Percentiles rank a stretch among this genome's conserved stretches.
phyloP scores from a whole-genome alignment of 2,113 vertebrate species.

The Ictalurus furcatus region DNA sequence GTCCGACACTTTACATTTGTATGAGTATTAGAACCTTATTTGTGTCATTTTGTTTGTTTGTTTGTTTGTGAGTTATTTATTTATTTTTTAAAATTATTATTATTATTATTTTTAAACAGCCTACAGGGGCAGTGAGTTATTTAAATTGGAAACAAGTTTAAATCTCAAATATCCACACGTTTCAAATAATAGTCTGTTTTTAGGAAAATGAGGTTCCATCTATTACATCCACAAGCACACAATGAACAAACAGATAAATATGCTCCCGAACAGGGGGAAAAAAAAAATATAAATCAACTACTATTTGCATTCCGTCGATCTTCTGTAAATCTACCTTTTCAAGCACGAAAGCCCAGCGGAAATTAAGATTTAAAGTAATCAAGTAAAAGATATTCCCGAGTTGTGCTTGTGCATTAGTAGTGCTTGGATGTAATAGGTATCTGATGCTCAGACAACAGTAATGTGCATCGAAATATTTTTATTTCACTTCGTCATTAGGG shows the following conservation, averaged over 20 bases:
- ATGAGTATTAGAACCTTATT: background rate
- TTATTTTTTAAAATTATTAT: too few relatives aligned
- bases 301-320: conserved; percentile 16
- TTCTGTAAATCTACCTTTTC: conserved; percentile 23
- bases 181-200: background rate
- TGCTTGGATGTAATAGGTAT: background rate
- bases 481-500: background rate
- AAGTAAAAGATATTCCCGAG: conserved; percentile 6
- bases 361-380: conserved; percentile 1
- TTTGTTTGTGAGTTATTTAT: background rate
- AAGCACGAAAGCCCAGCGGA: background rate
- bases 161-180: background rate
- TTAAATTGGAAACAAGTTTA: background rate
- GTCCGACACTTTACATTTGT: background rate
- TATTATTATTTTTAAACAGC: background rate
- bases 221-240: background rate
- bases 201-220: background rate
- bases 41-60: background rate
- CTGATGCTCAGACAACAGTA: background rate
- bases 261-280: background rate
- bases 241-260: background rate
- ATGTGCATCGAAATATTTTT: background rate
- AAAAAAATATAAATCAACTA: background rate
- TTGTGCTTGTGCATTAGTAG: conserved; percentile 10
- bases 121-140: background rate